These are phyloP conservation scores for Xylocopa sonorina DNA, from an alignment of 1,140 invertebrate genomes.

Conservation along the genomic window DNA sequence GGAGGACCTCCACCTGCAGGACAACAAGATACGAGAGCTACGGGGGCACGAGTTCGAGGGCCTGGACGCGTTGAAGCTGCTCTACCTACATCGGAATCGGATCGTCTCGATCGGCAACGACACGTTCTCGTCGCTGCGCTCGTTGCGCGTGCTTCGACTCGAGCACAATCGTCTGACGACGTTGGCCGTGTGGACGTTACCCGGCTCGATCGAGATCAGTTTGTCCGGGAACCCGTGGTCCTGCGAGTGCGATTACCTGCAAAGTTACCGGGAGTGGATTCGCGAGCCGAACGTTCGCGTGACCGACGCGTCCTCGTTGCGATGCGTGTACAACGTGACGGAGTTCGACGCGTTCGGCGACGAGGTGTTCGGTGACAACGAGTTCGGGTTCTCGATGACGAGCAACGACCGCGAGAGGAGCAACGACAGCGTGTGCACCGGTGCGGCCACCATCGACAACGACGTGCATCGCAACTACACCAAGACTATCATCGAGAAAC, in stretches of 20 bases:
- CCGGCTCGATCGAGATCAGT: slow-evolving; percentile 84
- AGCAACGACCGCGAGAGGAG: slow-evolving; percentile 57
- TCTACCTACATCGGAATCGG: slow-evolving; percentile 87
- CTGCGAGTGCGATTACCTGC: slow-evolving; percentile 92
- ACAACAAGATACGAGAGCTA: slow-evolving; percentile 89
- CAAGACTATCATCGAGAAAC: slow-evolving; percentile 87
- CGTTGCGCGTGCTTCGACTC: slow-evolving; percentile 87
- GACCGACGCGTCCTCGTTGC: slow-evolving; percentile 84
- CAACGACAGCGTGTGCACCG: slow-evolving; percentile 84
- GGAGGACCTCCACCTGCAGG: slow-evolving; percentile 90
- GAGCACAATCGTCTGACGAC: slow-evolving; percentile 90
- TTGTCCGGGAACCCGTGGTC: slow-evolving; percentile 93
- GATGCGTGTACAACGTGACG: slow-evolving; percentile 85
- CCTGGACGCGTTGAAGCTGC: slow-evolving; percentile 84
- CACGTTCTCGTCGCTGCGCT: slow-evolving; percentile 88
- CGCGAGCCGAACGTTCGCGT: slow-evolving; percentile 84
- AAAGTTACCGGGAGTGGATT: slow-evolving; percentile 90
- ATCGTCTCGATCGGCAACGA: slow-evolving; percentile 88
- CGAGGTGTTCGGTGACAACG: slow-evolving; percentile 82
- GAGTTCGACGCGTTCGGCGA: slow-evolving; percentile 84
- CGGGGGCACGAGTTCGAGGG: slow-evolving; percentile 93
- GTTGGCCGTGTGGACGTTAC: slow-evolving; percentile 90
- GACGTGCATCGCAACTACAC: slow-evolving; percentile 87
- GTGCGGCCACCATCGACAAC: slow-evolving; percentile 86
- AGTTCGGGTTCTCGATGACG: slow-evolving; percentile 80